These are phyloP conservation scores for Sclerurus mexicanus DNA, from an alignment of 2,113 vertebrate species.

Conservation along the genomic window DNA sequence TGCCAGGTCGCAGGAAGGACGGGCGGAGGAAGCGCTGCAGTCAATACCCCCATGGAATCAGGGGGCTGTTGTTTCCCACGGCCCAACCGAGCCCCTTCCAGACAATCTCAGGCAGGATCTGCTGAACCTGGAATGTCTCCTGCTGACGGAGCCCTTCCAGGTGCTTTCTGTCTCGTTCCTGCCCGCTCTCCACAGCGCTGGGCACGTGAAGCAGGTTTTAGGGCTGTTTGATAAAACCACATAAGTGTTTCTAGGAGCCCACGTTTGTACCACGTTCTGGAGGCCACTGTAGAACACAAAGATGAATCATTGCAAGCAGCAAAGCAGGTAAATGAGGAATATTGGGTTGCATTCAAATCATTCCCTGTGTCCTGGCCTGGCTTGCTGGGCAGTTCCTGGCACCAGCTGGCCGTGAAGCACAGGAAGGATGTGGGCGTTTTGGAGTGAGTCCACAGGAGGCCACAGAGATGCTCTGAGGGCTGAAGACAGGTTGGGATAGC, in stretches of 20 bases:
- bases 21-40: not conserved
- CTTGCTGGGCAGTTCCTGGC: not conserved
- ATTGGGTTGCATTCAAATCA: not conserved
- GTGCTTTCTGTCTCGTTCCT: not conserved
- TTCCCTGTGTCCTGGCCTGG: not conserved
- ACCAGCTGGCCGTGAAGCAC: not conserved
- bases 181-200: not conserved
- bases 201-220: not conserved
- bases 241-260: not conserved
- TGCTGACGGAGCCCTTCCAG: not conserved
- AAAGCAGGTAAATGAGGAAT: not conserved
- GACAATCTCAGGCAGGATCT: slow-evolving; percentile 2
- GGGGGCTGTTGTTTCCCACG: slow-evolving; percentile 31
- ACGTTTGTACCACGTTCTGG: not conserved
- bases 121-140: not conserved
- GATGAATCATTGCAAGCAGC: not conserved
- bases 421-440: not conserved
- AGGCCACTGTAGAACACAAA: not conserved
- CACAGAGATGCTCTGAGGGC: accelerated
- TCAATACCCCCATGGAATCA: slow-evolving; percentile 55
- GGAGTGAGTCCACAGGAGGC: not conserved
- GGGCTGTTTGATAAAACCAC: not conserved
- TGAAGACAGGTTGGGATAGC: not conserved
- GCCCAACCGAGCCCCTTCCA: not conserved
- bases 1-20: not conserved